phyloP scores from a whole-genome alignment of 2,797 vertebrate species.

The Pseudomugil gertrudae region DNA sequence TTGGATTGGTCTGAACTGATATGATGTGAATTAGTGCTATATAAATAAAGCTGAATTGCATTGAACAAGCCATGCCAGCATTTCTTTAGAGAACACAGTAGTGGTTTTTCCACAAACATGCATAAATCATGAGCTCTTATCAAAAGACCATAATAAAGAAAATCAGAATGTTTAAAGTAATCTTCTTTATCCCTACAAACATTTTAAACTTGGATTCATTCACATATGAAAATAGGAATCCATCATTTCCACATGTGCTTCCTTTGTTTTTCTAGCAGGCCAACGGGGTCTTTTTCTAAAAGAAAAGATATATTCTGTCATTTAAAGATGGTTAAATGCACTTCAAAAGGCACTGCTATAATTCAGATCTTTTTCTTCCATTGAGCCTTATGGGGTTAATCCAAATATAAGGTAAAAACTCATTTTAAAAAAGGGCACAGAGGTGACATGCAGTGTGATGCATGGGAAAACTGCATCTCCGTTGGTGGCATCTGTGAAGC shows the following conservation, averaged over 20 bases:
- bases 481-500: slow-evolving; percentile 57
- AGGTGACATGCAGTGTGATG: slow-evolving; percentile 24
- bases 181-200: background rate
- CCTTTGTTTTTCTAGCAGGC: background rate
- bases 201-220: background rate
- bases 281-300: background rate
- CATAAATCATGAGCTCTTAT: too few species aligned
- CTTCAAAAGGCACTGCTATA: background rate
- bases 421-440: slow-evolving; percentile 5
- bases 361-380: background rate
- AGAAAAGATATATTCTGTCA: background rate
- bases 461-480: slow-evolving; percentile 52
- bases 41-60: too few species aligned
- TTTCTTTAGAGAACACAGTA: too few species aligned
- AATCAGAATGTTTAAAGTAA: background rate
- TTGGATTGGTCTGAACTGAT: too few species aligned
- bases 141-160: too few species aligned
- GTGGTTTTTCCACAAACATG: too few species aligned
- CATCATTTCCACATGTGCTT: background rate
- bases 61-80: too few species aligned
- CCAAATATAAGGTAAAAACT: slow-evolving; percentile 7
- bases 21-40: too few species aligned
- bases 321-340: background rate
- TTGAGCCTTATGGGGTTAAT: slow-evolving; percentile 5
- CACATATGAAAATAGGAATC: background rate